Evolutionary conservation across 2,888 invertebrate genomes (phyloP), one percentile per base, ranked within the genome.

Genomic region (Entomobrya multifasciata): DNA sequence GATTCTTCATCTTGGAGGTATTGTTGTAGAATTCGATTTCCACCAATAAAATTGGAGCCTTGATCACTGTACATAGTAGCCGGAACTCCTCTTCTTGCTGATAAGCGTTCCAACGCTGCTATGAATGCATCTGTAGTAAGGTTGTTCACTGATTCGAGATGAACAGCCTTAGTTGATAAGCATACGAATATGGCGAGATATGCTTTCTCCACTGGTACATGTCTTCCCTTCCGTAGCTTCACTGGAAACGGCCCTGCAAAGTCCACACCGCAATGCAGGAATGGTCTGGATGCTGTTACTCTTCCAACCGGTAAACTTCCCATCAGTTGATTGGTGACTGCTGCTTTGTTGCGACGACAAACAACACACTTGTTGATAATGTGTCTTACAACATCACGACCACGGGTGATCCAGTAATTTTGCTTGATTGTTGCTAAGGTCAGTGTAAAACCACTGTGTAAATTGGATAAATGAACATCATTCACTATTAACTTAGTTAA

Each of bases 111-210:
- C 8, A 36, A 36, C 3, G n/a, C 11, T 1, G 65, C 65, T 1
- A 65, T 15, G 11, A 36, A 65, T 8, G 4, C 36, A 4, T 65
- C 62, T 27, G 13, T 62, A 15, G 5, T n/a, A 5, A 65, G 65
- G n/a, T n/a, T 65, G 36, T 1, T 1, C 1, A 65, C 65, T 17
- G 36, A 1, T 11, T 65, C 65, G n/a, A 65, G n/a, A 36, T 65
- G 65, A 1, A 65, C 20, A 6, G 65, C 65, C 41, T 65, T 65
- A 3, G 36, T 65, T 0, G 36, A 1, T 10, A 65, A 17, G 36
- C 65, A 65, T 1, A 65, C 65, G 11, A 65, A 65, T 15, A 65
- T 65, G 17, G 65, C 30, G n/a, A 65, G 36, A 20, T 65, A 65
- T 10, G n/a, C 4, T 15, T 62, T 62, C 2, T 30, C n/a, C 6